Evolutionary conservation across 1,140 invertebrate genomes (phyloP).

Genomic region (Tetramorium parvispinum): DNA sequence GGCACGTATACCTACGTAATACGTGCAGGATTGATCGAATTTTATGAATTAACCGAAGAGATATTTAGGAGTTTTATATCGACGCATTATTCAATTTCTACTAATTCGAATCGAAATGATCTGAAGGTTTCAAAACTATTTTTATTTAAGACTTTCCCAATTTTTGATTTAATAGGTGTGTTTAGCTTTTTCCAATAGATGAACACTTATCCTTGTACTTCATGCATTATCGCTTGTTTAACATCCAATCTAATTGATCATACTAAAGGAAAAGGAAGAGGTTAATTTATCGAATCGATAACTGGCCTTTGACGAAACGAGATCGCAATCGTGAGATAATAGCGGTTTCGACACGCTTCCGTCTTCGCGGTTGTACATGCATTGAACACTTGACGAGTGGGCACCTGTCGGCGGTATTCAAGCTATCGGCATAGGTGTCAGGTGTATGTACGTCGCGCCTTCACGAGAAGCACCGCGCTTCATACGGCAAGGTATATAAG

Average conservation of each 20-base stretch:
- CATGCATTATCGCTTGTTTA: background rate
- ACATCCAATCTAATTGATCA: background rate
- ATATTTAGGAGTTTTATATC: background rate
- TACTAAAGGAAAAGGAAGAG: background rate
- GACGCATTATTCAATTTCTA: background rate
- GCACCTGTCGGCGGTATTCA: constrained; percentile 66
- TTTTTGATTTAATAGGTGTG: background rate
- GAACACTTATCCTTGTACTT: background rate
- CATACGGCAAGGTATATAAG: constrained; percentile 32
- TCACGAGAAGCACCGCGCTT: constrained; percentile 39
- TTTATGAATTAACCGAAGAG: constrained; percentile 30
- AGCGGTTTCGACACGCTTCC: constrained; percentile 41
- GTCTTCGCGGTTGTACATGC: constrained; percentile 37
- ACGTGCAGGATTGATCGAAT: constrained; percentile 26
- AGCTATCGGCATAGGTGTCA: constrained; percentile 70
- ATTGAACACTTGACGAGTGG: constrained; percentile 9
- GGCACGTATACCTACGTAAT: background rate
- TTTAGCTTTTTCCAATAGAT: background rate
- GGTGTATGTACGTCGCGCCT: constrained; percentile 16
- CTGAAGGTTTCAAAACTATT: background rate
- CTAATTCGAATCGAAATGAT: background rate
- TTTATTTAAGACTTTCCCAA: background rate
- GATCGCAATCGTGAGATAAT: constrained; percentile 59
- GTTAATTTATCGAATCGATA: constrained; percentile 35
- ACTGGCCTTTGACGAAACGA: constrained; percentile 22